These are phyloP conservation scores for Eumacrocentrus americanus DNA, from an alignment of 2,888 invertebrate species.

Conservation along the genomic window DNA sequence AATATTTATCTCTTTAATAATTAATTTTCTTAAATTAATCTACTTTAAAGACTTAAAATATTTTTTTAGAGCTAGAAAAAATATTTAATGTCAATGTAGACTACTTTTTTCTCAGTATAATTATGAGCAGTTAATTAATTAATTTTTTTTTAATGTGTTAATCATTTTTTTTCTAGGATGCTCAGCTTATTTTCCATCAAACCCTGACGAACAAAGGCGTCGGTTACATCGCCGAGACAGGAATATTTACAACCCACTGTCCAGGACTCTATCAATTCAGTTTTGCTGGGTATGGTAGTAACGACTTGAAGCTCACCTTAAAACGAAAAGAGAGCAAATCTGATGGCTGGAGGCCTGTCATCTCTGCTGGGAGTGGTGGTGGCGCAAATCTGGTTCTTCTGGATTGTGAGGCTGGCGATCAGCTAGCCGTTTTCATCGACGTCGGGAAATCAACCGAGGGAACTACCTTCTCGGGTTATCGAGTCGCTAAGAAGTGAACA, in stretches of 20 bases:
- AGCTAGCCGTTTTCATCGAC: slow-evolving; percentile 57
- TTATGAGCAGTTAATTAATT: background rate
- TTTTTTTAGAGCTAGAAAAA: background rate
- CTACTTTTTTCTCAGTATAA: background rate
- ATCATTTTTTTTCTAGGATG: slow-evolving; percentile 42
- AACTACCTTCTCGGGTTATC: slow-evolving; percentile 57
- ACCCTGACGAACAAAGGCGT: slow-evolving; percentile 61
- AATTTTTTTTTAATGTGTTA: background rate
- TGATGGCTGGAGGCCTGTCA: slow-evolving; percentile 49
- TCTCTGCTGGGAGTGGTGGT: slow-evolving; percentile 48
- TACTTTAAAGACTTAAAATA: background rate
- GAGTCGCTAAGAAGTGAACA: slow-evolving; percentile 57
- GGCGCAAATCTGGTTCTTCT: slow-evolving; percentile 57
- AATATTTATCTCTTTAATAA: background rate
- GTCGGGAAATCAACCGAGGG: slow-evolving; percentile 50
- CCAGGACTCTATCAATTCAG: slow-evolving; percentile 63
- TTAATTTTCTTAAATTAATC: slow-evolving; percentile 8
- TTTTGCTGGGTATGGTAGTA: slow-evolving; percentile 58
- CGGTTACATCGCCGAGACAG: slow-evolving; percentile 60
- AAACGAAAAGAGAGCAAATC: slow-evolving; percentile 52
- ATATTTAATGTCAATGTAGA: background rate
- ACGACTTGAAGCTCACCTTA: slow-evolving; percentile 50
- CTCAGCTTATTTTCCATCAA: slow-evolving; percentile 43
- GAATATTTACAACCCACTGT: slow-evolving; percentile 62
- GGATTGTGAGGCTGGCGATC: slow-evolving; percentile 58